A percentile compares a stretch with the other conserved stretches of the same genome.
phyloP scores from a whole-genome alignment of 2,113 vertebrate species.

The Patagioenas fasciata region DNA sequence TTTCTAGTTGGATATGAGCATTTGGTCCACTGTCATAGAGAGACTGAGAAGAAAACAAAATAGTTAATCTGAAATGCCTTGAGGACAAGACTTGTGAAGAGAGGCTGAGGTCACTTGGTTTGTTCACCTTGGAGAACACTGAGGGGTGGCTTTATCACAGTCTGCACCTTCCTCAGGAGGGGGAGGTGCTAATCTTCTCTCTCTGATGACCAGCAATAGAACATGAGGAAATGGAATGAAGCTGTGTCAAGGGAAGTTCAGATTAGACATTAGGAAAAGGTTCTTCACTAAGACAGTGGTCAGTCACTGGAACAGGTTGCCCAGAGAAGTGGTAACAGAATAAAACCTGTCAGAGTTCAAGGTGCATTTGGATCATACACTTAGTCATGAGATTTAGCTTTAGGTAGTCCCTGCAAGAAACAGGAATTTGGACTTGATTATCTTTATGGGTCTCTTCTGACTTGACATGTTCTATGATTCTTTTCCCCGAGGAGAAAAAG shows the following conservation, averaged over 20 bases:
- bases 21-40: background rate
- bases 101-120: background rate
- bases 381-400: background rate
- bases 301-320: fast-evolving
- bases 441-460: background rate
- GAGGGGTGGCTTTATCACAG: background rate
- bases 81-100: background rate
- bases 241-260: fast-evolving
- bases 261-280: background rate
- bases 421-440: background rate
- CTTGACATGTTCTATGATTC: background rate
- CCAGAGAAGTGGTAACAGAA: background rate
- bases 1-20: background rate
- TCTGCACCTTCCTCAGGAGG: background rate
- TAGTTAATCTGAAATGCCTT: background rate
- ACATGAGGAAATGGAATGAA: background rate
- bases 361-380: fast-evolving
- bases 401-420: background rate
- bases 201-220: background rate
- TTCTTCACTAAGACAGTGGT: background rate
- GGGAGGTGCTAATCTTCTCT: background rate
- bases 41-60: background rate
- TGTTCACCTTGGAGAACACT: background rate
- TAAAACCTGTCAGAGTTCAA: background rate
- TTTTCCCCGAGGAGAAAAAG: background rate